Percentiles rank a stretch among this genome's conserved stretches.
These are phyloP conservation scores for Laothoe populi DNA, from an alignment of 2,888 invertebrate species.

Conservation along the genomic window DNA sequence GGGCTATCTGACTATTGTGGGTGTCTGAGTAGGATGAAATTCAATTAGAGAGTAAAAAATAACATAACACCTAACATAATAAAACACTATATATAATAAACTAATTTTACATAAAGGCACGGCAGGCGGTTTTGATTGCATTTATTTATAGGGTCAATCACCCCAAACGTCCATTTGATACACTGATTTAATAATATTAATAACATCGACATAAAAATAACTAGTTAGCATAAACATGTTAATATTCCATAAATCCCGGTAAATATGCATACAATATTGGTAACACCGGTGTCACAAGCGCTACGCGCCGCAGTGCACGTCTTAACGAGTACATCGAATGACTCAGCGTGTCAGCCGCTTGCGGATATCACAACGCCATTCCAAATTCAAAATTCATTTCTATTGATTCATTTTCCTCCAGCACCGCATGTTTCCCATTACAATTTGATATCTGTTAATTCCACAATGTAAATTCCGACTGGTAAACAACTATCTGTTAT, in stretches of 20 bases:
- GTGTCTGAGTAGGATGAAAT: no score
- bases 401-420: slow-evolving; percentile 8
- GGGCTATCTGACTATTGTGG: no score
- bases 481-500: neutral
- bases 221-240: neutral
- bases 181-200: neutral
- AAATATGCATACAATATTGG: neutral
- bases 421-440: neutral
- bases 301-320: slow-evolving; percentile 27
- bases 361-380: slow-evolving; percentile 26
- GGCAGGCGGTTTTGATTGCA: no score
- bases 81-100: neutral
- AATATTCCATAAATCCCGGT: neutral
- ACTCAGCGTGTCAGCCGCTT: slow-evolving; percentile 20
- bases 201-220: neutral
- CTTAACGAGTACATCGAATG: slow-evolving; percentile 20
- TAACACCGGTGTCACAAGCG: neutral
- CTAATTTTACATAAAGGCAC: no score
- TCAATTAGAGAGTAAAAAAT: no score
- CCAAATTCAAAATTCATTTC: slow-evolving; percentile 26
- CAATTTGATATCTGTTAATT: neutral
- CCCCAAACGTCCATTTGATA: neutral
- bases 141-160: neutral
- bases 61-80: no score
- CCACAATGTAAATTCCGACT: neutral